These are phyloP conservation scores for Stegostoma tigrinum DNA, from an alignment of 2,113 vertebrate genomes.

Conservation along the genomic window DNA sequence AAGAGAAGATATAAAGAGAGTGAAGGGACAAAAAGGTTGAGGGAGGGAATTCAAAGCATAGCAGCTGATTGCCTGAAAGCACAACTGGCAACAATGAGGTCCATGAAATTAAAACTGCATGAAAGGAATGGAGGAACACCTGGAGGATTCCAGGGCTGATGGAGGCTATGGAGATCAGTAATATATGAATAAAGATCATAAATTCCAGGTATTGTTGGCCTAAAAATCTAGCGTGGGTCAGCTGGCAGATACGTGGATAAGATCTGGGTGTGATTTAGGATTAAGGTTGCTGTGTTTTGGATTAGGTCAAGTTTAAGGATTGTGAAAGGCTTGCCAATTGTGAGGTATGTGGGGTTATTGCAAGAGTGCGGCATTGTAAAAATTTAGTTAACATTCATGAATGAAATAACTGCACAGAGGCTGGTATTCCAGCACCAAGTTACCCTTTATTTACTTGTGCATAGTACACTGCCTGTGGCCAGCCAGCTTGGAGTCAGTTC, in stretches of 20 bases:
- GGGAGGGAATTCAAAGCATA: not conserved
- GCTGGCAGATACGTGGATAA: not conserved
- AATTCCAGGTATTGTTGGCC: not conserved
- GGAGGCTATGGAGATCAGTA: not conserved
- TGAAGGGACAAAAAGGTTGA: not conserved
- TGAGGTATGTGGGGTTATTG: too few relatives aligned
- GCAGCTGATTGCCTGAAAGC: not conserved
- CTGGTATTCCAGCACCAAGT: too few relatives aligned
- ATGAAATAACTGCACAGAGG: too few relatives aligned
- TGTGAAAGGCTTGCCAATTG: too few relatives aligned
- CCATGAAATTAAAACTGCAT: not conserved
- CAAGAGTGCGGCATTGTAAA: not conserved
- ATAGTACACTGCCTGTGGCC: too few relatives aligned
- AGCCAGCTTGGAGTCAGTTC: too few relatives aligned
- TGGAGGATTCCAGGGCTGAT: not conserved
- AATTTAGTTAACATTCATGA: not conserved
- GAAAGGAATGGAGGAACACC: not conserved
- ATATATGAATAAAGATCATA: not conserved
- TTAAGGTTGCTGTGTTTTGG: not conserved
- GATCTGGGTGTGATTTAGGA: not conserved
- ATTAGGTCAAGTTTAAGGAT: not conserved
- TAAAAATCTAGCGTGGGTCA: not conserved
- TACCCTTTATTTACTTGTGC: too few relatives aligned
- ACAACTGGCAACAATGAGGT: not conserved
- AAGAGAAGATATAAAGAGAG: not conserved